Evolutionary conservation across 2,888 invertebrate genomes (phyloP).

Genomic region (Didymodactylos carnosus): DNA sequence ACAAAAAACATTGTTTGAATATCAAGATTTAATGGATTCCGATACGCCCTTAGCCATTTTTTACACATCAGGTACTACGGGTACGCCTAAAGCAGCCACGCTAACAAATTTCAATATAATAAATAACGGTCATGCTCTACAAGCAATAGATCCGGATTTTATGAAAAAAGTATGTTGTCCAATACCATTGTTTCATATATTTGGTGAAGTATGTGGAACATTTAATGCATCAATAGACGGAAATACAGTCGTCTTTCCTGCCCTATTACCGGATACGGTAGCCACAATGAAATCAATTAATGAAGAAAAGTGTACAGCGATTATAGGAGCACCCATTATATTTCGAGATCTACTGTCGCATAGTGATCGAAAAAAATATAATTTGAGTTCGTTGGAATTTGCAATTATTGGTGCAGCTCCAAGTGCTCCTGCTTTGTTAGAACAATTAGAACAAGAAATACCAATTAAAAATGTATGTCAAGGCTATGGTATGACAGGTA

Average conservation of each 20-base stretch:
- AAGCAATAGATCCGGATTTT: not conserved
- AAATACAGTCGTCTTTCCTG: not conserved
- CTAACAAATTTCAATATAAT: not conserved
- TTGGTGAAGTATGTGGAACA: not conserved
- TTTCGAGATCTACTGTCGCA: constrained; percentile 4
- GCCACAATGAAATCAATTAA: constrained; percentile 5
- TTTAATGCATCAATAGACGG: not conserved
- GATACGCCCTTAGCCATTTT: not conserved
- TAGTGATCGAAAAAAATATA: not conserved
- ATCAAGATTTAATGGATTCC: not conserved
- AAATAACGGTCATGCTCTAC: not conserved
- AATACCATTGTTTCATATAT: constrained; percentile 8
- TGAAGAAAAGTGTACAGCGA: constrained; percentile 1
- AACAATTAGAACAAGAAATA: constrained; percentile 1
- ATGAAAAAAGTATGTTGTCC: constrained; percentile 2
- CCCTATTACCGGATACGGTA: not conserved
- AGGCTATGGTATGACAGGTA: constrained; percentile 3
- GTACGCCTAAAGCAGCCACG: not conserved
- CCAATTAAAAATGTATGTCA: not conserved
- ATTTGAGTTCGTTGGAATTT: not conserved
- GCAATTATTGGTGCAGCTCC: constrained; percentile 5
- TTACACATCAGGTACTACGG: not conserved
- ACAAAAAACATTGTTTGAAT: not conserved
- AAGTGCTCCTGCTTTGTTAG: not conserved
- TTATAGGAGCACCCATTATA: constrained; percentile 10